phyloP scores from a whole-genome alignment of 2,888 invertebrate genomes.

The Micropterix aruncella region DNA sequence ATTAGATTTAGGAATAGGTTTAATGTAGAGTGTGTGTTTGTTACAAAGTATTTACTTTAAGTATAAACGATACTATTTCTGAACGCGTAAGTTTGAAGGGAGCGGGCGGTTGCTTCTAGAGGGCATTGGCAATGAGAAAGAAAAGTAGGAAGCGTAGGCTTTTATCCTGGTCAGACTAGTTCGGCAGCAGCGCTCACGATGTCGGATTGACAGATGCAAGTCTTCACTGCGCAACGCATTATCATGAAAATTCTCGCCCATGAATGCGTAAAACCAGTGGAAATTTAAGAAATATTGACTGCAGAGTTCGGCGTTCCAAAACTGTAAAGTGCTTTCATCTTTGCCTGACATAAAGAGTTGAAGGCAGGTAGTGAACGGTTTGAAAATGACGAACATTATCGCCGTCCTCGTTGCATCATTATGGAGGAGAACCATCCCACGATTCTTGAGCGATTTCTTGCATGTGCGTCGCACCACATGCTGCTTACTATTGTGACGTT shows the following conservation, averaged over 20 bases:
- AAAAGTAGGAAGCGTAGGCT: background rate
- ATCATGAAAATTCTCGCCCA: background rate
- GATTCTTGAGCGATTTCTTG: background rate
- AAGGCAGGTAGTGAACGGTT: background rate
- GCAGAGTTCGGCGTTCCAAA: background rate
- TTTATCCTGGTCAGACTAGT: background rate
- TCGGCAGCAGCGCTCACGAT: no score
- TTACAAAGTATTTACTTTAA: no score
- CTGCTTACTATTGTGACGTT: background rate
- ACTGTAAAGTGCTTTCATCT: background rate
- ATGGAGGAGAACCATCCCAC: background rate
- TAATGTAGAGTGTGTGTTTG: no score
- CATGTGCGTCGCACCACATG: background rate
- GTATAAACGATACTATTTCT: no score
- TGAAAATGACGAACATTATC: background rate
- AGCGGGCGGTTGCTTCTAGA: no score
- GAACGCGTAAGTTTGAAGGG: no score
- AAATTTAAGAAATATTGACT: background rate
- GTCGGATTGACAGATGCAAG: background rate
- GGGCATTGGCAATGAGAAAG: no score
- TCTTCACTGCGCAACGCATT: background rate
- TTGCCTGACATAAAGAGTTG: background rate
- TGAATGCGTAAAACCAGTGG: background rate
- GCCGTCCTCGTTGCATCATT: background rate
- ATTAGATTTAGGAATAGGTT: no score